phyloP scores from a whole-genome alignment of 2,797 vertebrate genomes.

The Toxotes lorentzi region DNA sequence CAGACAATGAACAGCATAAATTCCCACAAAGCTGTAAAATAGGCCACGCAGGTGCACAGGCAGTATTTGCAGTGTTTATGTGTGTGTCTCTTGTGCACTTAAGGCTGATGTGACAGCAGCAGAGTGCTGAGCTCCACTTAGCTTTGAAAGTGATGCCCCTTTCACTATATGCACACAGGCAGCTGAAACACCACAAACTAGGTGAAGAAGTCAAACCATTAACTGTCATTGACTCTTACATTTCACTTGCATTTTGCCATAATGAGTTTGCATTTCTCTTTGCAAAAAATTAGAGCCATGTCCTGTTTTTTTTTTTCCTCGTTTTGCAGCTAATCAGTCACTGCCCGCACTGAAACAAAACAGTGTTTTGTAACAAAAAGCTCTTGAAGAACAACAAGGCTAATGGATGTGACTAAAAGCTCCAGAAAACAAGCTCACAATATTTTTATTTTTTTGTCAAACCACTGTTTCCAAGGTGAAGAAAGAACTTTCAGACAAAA shows the following conservation, averaged over 20 bases:
- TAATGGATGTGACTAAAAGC: background rate
- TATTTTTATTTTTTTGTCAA: background rate
- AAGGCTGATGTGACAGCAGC: conserved; percentile 6
- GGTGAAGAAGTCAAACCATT: background rate
- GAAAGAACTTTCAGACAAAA: background rate
- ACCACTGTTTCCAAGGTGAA: background rate
- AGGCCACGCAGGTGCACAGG: background rate
- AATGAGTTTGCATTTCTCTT: background rate
- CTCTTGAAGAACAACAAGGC: background rate
- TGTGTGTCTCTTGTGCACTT: conserved; percentile 6
- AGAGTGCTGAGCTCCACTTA: background rate
- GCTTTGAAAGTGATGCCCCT: background rate
- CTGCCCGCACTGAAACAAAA: background rate
- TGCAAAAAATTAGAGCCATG: background rate
- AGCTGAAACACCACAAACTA: background rate
- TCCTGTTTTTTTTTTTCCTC: background rate
- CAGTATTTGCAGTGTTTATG: conserved; percentile 14
- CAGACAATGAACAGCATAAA: background rate
- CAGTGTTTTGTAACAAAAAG: background rate
- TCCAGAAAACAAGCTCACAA: background rate
- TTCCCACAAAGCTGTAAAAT: conserved; percentile 16
- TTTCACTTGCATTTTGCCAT: background rate
- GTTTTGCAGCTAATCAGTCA: background rate
- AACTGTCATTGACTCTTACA: background rate
- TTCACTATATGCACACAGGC: background rate